phyloP scores from a whole-genome alignment of 92 coral and sea anemone species.

The Virgularia gustaviana region DNA sequence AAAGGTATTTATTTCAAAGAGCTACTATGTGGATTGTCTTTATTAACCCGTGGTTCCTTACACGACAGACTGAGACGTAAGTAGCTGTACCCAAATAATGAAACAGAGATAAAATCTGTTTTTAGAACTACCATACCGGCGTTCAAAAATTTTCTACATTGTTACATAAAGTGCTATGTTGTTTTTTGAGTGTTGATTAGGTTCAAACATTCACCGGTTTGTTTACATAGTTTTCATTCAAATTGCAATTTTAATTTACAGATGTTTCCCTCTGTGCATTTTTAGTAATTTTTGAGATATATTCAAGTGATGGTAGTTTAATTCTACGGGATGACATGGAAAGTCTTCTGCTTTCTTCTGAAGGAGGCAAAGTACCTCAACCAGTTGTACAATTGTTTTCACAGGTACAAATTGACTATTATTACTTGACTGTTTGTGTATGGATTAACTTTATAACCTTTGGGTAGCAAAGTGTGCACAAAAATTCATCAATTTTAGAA shows the following conservation, averaged over 20 bases:
- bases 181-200: no score
- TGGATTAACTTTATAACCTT: background rate
- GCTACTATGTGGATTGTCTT: constrained; percentile 78
- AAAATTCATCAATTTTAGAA: no score
- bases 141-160: background rate
- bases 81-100: constrained; percentile 29
- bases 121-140: no score
- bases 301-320: constrained; percentile 70
- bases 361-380: constrained; percentile 82
- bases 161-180: background rate
- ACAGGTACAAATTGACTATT: constrained; percentile 44
- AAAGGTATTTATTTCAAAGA: constrained; percentile 88
- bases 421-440: background rate
- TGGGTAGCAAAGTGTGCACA: background rate
- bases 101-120: no score
- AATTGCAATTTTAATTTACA: no score
- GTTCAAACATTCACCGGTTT: no score
- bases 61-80: constrained; percentile 88
- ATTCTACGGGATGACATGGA: constrained; percentile 82
- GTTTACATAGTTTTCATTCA: no score
- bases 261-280: background rate
- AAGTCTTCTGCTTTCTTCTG: constrained; percentile 75
- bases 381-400: constrained; percentile 74
- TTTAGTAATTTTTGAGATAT: constrained; percentile 75
- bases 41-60: constrained; percentile 89